Base-by-base conservation (phyloP, 1,140 invertebrate species). In the Listronotus oregonensis region DNA sequence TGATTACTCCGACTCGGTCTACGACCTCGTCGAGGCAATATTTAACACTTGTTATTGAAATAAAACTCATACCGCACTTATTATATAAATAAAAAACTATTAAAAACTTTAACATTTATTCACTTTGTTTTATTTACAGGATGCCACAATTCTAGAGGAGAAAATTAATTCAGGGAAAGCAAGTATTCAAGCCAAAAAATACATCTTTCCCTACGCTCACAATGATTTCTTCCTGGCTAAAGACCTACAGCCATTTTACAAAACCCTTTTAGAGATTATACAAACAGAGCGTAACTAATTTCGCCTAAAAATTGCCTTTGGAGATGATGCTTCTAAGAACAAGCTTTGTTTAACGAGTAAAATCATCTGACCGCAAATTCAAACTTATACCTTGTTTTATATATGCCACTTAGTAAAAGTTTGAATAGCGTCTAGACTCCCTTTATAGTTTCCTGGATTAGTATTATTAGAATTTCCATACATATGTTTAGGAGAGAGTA, bases 171-270 rank as follows among this genome's bases (percentile, higher is more conserved):
- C 7, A 31, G 59, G 40, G 6, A 14, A 39, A 37, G n/a, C 4
- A 9, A 0, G 10, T 40, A 10, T 39, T 34, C 32, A 17, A 43
- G 8, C 50, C 10, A 32, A 8, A 12, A 52, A 34, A 39, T 44
- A 54, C 39, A 14, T 14, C 8, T 43, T 63, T n/a, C 60, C 60
- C 7, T 63, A 32, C 31, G 60, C 60, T 15, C 60, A 63, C 52
- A 63, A 63, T 21, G 60, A 63, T 21, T 63, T 63, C 32, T 63
- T 63, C 27, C 10, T 63, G 21, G 60, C 15, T 4, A 63, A 54
- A 55, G 21, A 63, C 12, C 7, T 63, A 49, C 37, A 55, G 10
- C 15, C 10, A 7, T 63, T 63, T 17, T 42, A 63, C n/a, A 37
- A 63, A 18, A 21, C n/a, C 15, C 34, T 62, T 27, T 43, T 62